phyloP scores from a whole-genome alignment of 2,113 vertebrate species.

The Panurus biarmicus region DNA sequence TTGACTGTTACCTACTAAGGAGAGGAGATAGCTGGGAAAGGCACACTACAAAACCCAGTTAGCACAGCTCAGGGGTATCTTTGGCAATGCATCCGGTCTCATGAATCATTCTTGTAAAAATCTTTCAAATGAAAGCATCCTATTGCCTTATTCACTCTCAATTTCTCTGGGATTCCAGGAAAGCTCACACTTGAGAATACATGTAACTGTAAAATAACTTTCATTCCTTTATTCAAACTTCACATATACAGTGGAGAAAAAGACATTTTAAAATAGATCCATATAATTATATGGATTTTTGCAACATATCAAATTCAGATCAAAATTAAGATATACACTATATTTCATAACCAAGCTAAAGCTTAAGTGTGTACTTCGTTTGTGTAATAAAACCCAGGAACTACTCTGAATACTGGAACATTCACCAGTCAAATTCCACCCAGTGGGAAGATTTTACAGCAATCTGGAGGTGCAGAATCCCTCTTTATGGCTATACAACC shows the following conservation, averaged over 20 bases:
- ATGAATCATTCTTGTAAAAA: neutral
- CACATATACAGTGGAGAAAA: conserved; percentile 65
- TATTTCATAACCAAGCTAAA: conserved; percentile 56
- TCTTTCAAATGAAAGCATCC: neutral
- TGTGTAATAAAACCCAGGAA: conserved; percentile 25
- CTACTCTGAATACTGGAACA: conserved; percentile 44
- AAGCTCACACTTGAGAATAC: conserved; percentile 51
- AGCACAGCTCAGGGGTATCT: neutral
- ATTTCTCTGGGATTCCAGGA: neutral
- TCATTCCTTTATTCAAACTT: conserved; percentile 62
- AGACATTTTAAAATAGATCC: conserved; percentile 64
- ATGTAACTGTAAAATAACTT: conserved; percentile 60
- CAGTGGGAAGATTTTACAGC: neutral
- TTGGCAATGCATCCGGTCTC: neutral
- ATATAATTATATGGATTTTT: conserved; percentile 55
- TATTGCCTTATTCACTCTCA: conserved; percentile 11
- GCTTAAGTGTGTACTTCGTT: conserved; percentile 32
- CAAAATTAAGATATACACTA: conserved; percentile 63
- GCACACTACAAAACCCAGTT: neutral
- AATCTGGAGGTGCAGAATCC: conserved; percentile 28
- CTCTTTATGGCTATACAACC: conserved; percentile 22
- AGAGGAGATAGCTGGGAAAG: neutral
- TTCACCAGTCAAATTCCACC: conserved; percentile 43
- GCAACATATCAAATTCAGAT: conserved; percentile 59
- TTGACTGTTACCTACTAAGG: neutral